Evolutionary conservation across 2,797 vertebrate genomes (phyloP), one percentile per base, ranked within the genome.

Genomic region (Microcaecilia unicolor): DNA sequence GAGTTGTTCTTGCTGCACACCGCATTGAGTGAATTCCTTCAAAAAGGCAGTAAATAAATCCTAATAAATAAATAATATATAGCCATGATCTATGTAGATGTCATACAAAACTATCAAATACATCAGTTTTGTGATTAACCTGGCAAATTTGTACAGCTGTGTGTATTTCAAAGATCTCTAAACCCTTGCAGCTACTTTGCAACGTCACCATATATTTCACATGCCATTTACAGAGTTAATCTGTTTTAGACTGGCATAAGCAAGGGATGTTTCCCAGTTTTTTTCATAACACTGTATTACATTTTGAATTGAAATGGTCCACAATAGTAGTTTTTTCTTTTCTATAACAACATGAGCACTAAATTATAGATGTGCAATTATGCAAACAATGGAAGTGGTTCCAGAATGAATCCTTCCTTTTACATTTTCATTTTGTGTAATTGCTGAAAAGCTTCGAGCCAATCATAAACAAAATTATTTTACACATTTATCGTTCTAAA

Each of bases 391-490:
- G 70, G 75, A 84, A 85, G 89, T 89, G 85, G 83, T 90, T 93
- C 80, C 78, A 74, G 80, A 88, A 85, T 82, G 84, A 88, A 80
- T 57, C 73, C 83, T 87, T 88, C 78, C 83, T 87, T 84, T 86
- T 81, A 90, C 88, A 85, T 84, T 86, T 88, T 92, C 83, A 91
- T 91, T 93, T 90, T 72, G 74, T 68, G 83, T 92, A 97, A 96
- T 96, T 91, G 92, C 84, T 70, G 78, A 78, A 89, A 87, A 87
- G 83, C 93, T 96, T 86, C 81, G 80, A 81, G 76, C 80, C 72
- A 70, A 81, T 96, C 95, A 97, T 93, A 93, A 88, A 84, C 67
- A 76, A 86, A 89, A 89, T 93, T 88, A 91, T 90, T 92, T 87
- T 80, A 79, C 89, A 86, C 87, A 76, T 92, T 91, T 85, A 76